Base-by-base conservation (phyloP, 2,797 vertebrate genomes). In the Euphonia xanthogaster region DNA sequence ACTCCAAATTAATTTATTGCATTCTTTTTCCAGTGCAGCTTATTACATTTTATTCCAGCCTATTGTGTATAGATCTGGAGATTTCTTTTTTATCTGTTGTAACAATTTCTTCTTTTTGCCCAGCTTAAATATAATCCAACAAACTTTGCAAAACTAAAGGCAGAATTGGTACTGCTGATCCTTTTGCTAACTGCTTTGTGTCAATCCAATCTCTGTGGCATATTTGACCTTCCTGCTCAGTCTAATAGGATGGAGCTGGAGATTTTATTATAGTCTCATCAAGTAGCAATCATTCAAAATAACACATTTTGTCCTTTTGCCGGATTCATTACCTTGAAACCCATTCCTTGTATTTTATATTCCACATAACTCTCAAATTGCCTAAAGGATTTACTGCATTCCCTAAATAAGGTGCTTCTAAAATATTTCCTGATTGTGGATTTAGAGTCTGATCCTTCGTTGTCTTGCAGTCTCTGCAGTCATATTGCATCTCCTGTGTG, bases 251-350 rank as follows among this genome's bases (percentile, higher is more conserved):
- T 86, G 44, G 73, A 94, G 71, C 76, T 91, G 76, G 44, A 90
- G 62, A 90, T 94, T 96, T 96, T 93, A 89, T 80, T 93, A 89
- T 17, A 73, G 62, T 84, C 89, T 96, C 72, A 95, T 96, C 86
- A 94, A 94, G 81, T 61, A 77, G 84, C 77, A 92, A 77, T 94
- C 86, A 92, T 87, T 96, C 94, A 96, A 96, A 97, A 94, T 93
- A 95, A 93, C 70, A 67, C 51, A 66, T 94, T 96, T 96, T 97
- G 85, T 95, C 73, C 94, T 89, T 95, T 88, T 90, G 50, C 78
- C 0, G 19, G 50, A 93, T 97, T 95, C 92, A 93, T 96, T 96
- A 89, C 88, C 61, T 85, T 92, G 81, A 88, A 95, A 87, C 42
- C 28, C 10, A 63, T 93, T 96, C 62, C 30, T 87, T 87, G 23